Base-by-base conservation (phyloP, 2,113 vertebrate species). In the Equus quagga region DNA sequence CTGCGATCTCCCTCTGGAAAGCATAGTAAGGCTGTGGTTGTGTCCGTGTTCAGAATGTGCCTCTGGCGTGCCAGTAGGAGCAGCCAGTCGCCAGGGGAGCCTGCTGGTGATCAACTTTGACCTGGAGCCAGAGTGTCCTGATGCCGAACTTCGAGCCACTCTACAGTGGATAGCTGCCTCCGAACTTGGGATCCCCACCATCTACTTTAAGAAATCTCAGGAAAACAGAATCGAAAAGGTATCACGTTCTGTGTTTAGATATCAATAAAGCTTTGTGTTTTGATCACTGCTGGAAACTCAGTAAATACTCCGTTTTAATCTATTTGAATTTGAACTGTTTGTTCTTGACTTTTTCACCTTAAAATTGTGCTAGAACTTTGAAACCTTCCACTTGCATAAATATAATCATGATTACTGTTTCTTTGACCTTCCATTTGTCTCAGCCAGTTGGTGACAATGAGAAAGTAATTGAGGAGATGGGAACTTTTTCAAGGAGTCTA, bases 131-230 rank as follows among this genome's bases (percentile, higher is more conserved):
- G 99, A 99, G 36, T 98, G 99, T 70, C 99, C 99, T 0, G 99
- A 99, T 0, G 97, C 97, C 0, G 99, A 99, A 97, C 98, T 99
- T 49, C 98, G 99, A 94, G 98, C 99, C 72, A 99, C 99, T 7
- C 98, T 99, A 94, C 99, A 99, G 95, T 99, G 99, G 99, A 99
- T 99, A 21, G 99, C 99, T 0, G 99, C 99, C 64, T 99, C 99
- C 0, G 99, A 99, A 92, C 99, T 99, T 15, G 99, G 99, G 23
- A 99, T 99, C 51, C 99, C 99, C 31, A 98, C 98, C 8, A 99
- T 99, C 94, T 99, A 99, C 98, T 99, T 99, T 98, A 99, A 99
- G 98, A 99, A 99, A 98, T 99, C 99, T 98, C 99, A 99, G 98
- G 99, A 99, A 98, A 99, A 98, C 96, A 99, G 98, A 97, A 97